Conservation (phyloP, 2,888 invertebrate genomes). For the Lysandra coridon region DNA sequence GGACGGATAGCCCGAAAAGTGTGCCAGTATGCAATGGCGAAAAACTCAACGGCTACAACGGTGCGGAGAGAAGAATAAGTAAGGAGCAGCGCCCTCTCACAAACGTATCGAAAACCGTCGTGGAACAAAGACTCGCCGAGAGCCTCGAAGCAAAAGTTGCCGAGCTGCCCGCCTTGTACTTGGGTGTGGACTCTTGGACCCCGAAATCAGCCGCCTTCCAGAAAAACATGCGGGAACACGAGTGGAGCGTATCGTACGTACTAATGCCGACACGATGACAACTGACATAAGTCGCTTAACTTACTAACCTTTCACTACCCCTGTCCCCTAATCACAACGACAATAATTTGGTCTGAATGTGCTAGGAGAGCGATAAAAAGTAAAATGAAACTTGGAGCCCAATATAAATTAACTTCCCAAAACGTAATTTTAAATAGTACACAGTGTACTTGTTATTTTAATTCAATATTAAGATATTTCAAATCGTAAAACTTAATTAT, state of each 20-base stretch:
- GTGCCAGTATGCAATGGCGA: slow-evolving; percentile 75
- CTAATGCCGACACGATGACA: slow-evolving; percentile 39
- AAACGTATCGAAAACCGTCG: slow-evolving; percentile 68
- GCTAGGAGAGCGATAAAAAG: not conserved
- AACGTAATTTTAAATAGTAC: not conserved
- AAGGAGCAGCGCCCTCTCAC: slow-evolving; percentile 68
- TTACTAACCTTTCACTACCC: slow-evolving; percentile 20
- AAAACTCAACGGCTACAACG: slow-evolving; percentile 66
- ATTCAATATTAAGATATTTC: no score
- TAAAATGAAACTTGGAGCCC: not conserved
- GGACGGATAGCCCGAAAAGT: slow-evolving; percentile 74
- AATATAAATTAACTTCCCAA: not conserved
- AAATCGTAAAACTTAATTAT: not conserved
- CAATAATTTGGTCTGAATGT: slow-evolving; percentile 24
- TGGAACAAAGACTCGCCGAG: slow-evolving; percentile 74
- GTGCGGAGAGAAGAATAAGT: slow-evolving; percentile 60
- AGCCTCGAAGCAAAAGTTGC: slow-evolving; percentile 77
- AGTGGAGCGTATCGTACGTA: slow-evolving; percentile 81
- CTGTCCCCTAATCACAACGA: not conserved
- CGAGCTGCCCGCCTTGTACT: slow-evolving; percentile 85
- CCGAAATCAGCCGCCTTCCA: slow-evolving; percentile 84
- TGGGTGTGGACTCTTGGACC: slow-evolving; percentile 87
- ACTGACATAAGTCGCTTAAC: not conserved
- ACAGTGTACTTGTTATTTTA: not conserved
- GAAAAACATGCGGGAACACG: slow-evolving; percentile 79